Conservation (phyloP, 2,888 invertebrate genomes). For the Amphipoea oculea region DNA sequence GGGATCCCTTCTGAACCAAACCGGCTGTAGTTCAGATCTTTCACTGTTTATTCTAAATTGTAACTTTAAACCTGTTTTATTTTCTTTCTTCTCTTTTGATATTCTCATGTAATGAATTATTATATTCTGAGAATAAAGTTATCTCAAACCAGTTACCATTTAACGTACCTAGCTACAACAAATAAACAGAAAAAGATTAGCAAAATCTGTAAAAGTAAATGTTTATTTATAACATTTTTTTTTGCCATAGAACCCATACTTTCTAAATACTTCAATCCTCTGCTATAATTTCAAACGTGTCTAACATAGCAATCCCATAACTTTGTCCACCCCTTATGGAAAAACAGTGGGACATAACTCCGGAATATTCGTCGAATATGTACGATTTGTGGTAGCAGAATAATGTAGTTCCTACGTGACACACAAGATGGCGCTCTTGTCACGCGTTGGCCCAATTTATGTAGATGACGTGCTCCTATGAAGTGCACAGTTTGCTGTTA, state of each 20-base stretch:
- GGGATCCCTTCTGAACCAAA: background rate
- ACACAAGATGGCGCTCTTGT: constrained; percentile 57
- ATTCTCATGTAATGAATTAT: too few species aligned
- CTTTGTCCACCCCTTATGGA: constrained; percentile 43
- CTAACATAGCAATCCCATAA: constrained; percentile 39
- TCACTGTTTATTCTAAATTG: too few species aligned
- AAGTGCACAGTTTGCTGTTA: constrained; percentile 55
- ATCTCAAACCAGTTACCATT: too few species aligned
- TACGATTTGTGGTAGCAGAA: constrained; percentile 66
- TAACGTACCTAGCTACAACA: background rate
- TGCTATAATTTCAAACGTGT: constrained; percentile 33
- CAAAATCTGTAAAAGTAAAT: background rate
- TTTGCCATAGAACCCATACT: background rate
- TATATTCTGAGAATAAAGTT: background rate
- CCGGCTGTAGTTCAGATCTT: too few species aligned
- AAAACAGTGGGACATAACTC: constrained; percentile 55
- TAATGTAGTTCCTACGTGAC: constrained; percentile 66
- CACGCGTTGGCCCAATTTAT: constrained; percentile 73
- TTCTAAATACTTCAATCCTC: constrained; percentile 25
- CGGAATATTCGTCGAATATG: constrained; percentile 60
- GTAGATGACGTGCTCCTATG: constrained; percentile 71
- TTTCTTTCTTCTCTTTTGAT: too few species aligned
- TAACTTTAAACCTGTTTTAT: too few species aligned
- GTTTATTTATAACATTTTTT: background rate
- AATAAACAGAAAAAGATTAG: background rate